phyloP scores from a whole-genome alignment of 2,797 vertebrate genomes.

The Chaetophractus vellerosus region DNA sequence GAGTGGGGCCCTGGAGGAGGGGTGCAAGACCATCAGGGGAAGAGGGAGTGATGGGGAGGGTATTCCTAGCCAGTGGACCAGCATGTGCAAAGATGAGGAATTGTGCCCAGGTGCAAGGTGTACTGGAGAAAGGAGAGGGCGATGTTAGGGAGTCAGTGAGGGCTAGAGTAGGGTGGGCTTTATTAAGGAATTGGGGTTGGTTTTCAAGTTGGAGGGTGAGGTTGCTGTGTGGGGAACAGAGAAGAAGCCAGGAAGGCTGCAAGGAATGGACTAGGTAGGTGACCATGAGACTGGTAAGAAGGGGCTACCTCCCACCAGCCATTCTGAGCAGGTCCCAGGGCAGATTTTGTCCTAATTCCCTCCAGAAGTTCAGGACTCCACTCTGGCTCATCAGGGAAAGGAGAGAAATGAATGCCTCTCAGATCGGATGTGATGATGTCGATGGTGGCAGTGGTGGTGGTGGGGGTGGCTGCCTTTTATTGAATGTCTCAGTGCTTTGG shows the following conservation, averaged over 20 bases:
- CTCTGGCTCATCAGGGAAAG: not conserved
- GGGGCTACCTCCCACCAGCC: not conserved
- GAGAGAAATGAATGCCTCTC: not conserved
- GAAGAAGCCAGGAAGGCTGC: not conserved
- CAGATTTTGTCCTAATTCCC: not conserved
- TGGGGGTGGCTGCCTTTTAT: not conserved
- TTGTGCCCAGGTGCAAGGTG: rapidly evolving
- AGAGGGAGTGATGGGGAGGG: not conserved
- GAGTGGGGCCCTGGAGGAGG: not conserved
- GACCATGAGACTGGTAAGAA: not conserved
- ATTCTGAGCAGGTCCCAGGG: not conserved
- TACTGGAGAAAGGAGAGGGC: not conserved
- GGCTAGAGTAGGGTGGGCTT: not conserved
- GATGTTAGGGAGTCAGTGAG: not conserved
- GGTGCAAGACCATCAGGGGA: not conserved
- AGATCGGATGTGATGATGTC: not conserved
- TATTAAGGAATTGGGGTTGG: not conserved
- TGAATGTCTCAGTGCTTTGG: not conserved
- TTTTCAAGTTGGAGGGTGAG: not conserved
- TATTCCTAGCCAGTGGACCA: not conserved
- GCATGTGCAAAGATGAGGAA: not conserved
- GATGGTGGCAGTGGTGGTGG: not conserved
- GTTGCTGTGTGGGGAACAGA: not conserved
- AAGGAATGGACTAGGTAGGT: not conserved
- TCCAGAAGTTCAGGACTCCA: rapidly evolving